Conservation (phyloP, 2,797 vertebrate genomes). For the Aselliscus stoliczkanus region DNA sequence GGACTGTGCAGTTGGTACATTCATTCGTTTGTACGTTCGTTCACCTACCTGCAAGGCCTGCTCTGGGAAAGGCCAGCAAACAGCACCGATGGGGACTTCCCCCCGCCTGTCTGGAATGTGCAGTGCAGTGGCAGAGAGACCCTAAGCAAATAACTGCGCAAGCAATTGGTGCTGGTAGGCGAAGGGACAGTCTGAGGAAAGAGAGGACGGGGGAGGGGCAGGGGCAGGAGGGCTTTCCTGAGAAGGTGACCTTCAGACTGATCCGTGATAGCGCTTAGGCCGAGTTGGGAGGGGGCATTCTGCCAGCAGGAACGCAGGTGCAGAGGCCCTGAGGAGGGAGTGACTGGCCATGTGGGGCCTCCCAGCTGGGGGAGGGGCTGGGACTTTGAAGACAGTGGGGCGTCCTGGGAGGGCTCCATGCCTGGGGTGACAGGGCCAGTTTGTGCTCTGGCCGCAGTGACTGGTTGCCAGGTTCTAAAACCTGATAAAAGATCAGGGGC, state of each 20-base stretch:
- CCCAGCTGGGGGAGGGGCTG: background rate
- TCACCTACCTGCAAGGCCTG: fast-evolving
- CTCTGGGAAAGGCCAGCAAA: background rate
- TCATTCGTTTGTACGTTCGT: fast-evolving
- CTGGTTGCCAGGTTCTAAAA: fast-evolving
- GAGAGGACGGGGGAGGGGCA: fast-evolving
- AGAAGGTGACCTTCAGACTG: background rate
- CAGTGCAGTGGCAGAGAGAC: background rate
- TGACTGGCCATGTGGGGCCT: fast-evolving
- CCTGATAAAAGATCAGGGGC: background rate
- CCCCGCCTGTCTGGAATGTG: background rate
- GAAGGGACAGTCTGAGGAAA: background rate
- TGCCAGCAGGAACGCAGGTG: background rate
- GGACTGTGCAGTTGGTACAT: fast-evolving
- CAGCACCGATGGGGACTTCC: fast-evolving
- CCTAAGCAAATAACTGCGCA: fast-evolving
- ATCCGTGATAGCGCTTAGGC: fast-evolving
- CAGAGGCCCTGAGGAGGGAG: background rate
- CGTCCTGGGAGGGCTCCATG: fast-evolving
- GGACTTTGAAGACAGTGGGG: background rate
- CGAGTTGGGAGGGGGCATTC: fast-evolving
- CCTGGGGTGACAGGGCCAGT: fast-evolving
- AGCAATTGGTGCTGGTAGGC: background rate
- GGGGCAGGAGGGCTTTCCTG: no score
- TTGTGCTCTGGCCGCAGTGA: background rate